phyloP scores from a whole-genome alignment of 2,888 invertebrate genomes.

The Tipula helvola region DNA sequence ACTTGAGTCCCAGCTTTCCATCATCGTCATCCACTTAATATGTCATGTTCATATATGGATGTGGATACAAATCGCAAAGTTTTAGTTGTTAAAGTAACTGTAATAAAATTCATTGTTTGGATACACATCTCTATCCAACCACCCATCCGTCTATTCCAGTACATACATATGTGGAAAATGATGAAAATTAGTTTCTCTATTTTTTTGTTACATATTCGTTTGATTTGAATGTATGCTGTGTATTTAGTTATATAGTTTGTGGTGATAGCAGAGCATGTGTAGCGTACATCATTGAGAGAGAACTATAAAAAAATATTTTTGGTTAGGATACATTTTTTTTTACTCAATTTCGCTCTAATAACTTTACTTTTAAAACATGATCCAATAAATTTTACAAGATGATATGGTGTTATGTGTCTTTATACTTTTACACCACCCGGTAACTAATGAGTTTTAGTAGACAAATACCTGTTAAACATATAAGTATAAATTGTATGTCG shows the following conservation, averaged over 20 bases:
- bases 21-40: background rate
- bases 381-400: background rate
- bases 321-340: background rate
- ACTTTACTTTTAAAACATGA: background rate
- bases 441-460: background rate
- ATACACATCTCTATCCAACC: background rate
- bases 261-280: background rate
- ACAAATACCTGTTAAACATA: background rate
- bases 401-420: background rate
- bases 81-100: background rate
- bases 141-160: background rate
- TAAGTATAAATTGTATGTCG: background rate
- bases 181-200: background rate
- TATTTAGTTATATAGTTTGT: background rate
- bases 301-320: background rate
- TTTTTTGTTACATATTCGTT: background rate
- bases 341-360: background rate
- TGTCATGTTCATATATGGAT: background rate
- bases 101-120: background rate
- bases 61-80: background rate
- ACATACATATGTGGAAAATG: background rate
- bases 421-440: background rate
- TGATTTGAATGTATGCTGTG: background rate
- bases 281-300: background rate
- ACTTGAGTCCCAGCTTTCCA: background rate